Base-by-base conservation (phyloP, 2,797 vertebrate species). In the Sphenopsis melanotis region DNA sequence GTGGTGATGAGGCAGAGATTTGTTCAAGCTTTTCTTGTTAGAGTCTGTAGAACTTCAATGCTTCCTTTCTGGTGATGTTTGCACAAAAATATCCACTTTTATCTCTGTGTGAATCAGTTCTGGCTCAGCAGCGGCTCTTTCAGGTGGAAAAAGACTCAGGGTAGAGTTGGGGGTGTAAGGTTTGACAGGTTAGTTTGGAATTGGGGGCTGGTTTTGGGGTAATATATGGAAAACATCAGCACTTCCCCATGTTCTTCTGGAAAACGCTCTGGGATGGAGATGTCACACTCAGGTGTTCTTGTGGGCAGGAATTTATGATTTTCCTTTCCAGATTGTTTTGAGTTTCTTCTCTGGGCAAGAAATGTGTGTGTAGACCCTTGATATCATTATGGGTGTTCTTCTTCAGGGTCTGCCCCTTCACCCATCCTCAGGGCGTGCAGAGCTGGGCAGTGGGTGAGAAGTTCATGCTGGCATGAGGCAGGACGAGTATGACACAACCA, bases 221-320 rank as follows among this genome's bases (percentile, higher is more conserved):
- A 29, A 18, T 1, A 1, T 27, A 29, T 50, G 55, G 30, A 29
- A 50, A 29, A 53, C 32, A n/a, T 37, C 39, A 47, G 41, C 27
- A 34, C 16, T 50, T 50, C 21, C 24, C 30, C 0, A 0, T 12
- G 12, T 68, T 68, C 34, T 55, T 90, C 56, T 60, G 52, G 56
- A 78, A 39, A 32, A 29, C 0, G 0, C 59, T 70, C 8, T 41
- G 32, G 41, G 32, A 11, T 74, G 57, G 68, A 60, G 22, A 7
- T 3, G 0, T 8, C 36, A 2, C 6, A 11, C 37, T 70, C 0
- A 0, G 12, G 15, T 65, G 46, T 42, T 66, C 34, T 60, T 0
- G 0, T 75, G 60, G 26, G 24, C 20, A 66, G 36, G 29, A 23
- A 1, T 78, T 10, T 7, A 42, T 37, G 18, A 21, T 26, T 83